Conservation (phyloP, 1,140 invertebrate genomes). For the Lordiphosa clarofinis region DNA sequence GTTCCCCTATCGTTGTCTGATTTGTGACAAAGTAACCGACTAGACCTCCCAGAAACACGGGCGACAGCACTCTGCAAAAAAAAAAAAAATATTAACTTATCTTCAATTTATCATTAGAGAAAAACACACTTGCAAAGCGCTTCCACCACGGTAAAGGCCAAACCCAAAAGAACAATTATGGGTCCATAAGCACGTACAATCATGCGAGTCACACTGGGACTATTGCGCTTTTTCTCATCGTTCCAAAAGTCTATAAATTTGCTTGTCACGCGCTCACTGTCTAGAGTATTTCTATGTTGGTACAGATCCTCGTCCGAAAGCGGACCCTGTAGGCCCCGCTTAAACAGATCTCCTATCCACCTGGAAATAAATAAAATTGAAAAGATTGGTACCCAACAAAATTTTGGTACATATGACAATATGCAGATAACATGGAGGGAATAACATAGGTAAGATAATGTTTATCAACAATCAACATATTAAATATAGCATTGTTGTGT, state of each 20-base stretch:
- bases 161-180: constrained; percentile 80
- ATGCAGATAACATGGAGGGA: too few relatives aligned
- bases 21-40: constrained; percentile 85
- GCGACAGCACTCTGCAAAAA: constrained; percentile 84
- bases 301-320: constrained; percentile 81
- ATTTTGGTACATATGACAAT: too few relatives aligned
- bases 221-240: constrained; percentile 62
- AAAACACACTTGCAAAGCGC: constrained; percentile 81
- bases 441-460: too few relatives aligned
- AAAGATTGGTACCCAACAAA: too few relatives aligned
- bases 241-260: constrained; percentile 69
- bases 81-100: background rate
- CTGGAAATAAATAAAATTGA: constrained; percentile 26
- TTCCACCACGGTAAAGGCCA: constrained; percentile 81
- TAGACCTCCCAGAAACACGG: constrained; percentile 85
- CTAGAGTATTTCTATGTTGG: constrained; percentile 67
- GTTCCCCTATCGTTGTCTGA: constrained; percentile 78
- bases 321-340: constrained; percentile 78
- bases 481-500: too few relatives aligned
- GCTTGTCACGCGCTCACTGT: constrained; percentile 64
- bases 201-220: constrained; percentile 82
- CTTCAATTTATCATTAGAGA: background rate
- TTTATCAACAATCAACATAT: too few relatives aligned
- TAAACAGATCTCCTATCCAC: constrained; percentile 80
- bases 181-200: constrained; percentile 81